Conservation (phyloP, 2,797 vertebrate species). For the Clarias laeviceps region DNA sequence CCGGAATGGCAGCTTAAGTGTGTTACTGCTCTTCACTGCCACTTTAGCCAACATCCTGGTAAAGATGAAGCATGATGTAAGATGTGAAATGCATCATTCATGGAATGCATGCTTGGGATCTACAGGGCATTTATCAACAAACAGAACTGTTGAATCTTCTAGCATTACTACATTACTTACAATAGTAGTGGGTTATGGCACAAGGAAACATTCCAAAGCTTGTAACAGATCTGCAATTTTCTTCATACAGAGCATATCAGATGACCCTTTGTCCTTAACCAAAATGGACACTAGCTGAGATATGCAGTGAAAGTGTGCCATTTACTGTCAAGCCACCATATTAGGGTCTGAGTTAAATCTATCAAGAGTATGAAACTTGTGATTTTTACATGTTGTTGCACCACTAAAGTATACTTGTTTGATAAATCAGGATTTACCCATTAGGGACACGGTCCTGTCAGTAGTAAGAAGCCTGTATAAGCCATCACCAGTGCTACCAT, state of each 20-base stretch:
- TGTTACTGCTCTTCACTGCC: conserved; percentile 25
- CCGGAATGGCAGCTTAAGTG: conserved; percentile 1
- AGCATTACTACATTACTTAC: conserved; percentile 27
- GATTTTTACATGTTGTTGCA: neutral
- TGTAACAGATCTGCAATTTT: conserved; percentile 50
- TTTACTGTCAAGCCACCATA: conserved; percentile 15
- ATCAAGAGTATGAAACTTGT: neutral
- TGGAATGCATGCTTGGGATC: conserved; percentile 13
- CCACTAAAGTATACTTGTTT: neutral
- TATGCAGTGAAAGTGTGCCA: conserved; percentile 19
- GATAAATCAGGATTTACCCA: neutral
- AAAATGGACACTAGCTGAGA: conserved; percentile 25
- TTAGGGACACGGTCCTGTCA: neutral
- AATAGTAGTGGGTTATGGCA: conserved; percentile 47
- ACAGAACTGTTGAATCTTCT: conserved; percentile 7
- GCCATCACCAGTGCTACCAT: neutral
- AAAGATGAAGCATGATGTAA: neutral
- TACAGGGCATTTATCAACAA: conserved; percentile 23
- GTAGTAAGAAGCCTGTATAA: neutral
- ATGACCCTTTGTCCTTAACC: conserved; percentile 39
- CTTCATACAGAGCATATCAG: conserved; percentile 44
- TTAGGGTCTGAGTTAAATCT: neutral
- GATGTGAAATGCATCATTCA: neutral
- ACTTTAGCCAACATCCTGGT: conserved; percentile 21
- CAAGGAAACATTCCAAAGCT: conserved; percentile 47